These are phyloP conservation scores for Rhinoderma darwinii DNA, from an alignment of 2,113 vertebrate species.

Conservation along the genomic window DNA sequence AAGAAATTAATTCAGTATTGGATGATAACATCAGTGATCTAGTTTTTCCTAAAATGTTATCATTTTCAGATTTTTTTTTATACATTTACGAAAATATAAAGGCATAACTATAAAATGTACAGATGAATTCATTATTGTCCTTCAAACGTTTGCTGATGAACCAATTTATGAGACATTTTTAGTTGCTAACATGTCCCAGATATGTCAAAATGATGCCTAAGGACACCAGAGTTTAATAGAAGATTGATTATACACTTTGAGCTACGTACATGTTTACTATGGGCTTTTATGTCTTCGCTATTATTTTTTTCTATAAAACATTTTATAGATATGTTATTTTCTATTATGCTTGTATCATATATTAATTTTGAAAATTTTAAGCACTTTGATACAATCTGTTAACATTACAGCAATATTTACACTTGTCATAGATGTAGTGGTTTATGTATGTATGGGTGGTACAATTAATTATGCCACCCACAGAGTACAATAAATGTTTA, in stretches of 20 bases:
- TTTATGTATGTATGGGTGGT: no score
- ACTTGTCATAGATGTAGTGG: no score
- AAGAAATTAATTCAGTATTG: neutral
- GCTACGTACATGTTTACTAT: neutral
- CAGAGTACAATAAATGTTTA: no score
- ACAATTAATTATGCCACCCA: no score
- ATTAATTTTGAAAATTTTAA: no score
- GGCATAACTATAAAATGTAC: neutral
- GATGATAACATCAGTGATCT: neutral
- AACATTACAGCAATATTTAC: no score
- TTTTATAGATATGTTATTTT: neutral
- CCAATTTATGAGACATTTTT: conserved; percentile 60
- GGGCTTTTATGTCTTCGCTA: neutral
- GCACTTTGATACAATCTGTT: no score
- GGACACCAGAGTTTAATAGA: neutral
- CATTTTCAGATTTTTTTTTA: neutral
- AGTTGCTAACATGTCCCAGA: conserved; percentile 57
- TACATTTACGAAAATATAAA: neutral
- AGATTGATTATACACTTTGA: conserved; percentile 4
- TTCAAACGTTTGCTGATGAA: conserved; percentile 60
- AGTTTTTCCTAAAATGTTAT: conserved; percentile 24
- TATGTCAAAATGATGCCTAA: conserved; percentile 48
- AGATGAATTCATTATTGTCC: conserved; percentile 51
- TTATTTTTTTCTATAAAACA: neutral
- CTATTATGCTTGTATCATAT: neutral